Base-by-base conservation (phyloP, 2,113 vertebrate genomes). In the Clarias macrocephalus region DNA sequence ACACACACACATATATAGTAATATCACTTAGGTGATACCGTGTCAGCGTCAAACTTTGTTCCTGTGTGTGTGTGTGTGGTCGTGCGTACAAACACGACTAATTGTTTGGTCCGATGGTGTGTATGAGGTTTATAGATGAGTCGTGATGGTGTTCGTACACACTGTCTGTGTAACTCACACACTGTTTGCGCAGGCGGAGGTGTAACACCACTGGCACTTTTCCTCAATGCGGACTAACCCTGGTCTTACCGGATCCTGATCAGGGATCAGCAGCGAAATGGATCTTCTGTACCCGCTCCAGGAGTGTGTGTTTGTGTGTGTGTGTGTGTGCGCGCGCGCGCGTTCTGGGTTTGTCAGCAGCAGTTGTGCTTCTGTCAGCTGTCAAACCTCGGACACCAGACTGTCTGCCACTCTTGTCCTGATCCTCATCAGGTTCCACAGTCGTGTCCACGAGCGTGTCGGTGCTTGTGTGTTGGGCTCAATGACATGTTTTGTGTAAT, bases 221-320 rank as follows among this genome's bases (percentile, higher is more conserved):
- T 62, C 33, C 79, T 86, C 23, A 30, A 33, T 52, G 56, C 33
- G 57, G 13, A 52, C 56, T 60, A 30, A 60, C 18, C 54, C 15
- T 33, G 4, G 25, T 48, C 30, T 48, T 57, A 33, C 30, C 52
- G 4, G 54, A 73, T 73, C 3, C 9, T 73, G n/a, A 52, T 48
- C 57, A 33, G 30, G 57, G 30, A 15, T 81, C 10, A 81, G 1
- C 56, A 21, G 19, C 59, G 33, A 80, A 80, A 80, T 59, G 18
- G 28, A 59, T 28, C 4, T 80, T 10, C 56, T 80, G 77, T 21
- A 21, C 18, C 3, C 21, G 21, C 9, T 37, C 77, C 56, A 60
- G n/a, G 16, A 21, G 77, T 60, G 56, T 80, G 56, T 59, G 56
- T 80, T 7, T 80, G 77, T 77, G 52, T 56, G 75, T 56, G 75